These are phyloP conservation scores for Laterallus jamaicensis DNA, from an alignment of 2,113 vertebrate genomes.

Conservation along the genomic window DNA sequence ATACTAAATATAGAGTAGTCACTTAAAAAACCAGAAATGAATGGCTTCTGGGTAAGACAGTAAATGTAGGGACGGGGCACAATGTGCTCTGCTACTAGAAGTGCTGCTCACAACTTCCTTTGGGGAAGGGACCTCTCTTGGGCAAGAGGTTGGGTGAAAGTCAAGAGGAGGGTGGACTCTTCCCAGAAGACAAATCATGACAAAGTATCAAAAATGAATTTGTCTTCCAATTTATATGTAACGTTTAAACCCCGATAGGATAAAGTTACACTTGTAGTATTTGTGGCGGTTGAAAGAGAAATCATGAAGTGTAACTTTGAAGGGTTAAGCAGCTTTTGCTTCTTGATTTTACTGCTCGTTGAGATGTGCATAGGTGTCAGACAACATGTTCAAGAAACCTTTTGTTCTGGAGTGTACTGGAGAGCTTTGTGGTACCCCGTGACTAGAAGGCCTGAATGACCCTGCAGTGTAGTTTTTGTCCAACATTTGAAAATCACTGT, in stretches of 20 bases:
- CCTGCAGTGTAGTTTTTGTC: not conserved
- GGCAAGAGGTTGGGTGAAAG: not conserved
- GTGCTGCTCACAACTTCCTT: not conserved
- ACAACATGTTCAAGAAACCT: not conserved
- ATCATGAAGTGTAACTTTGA: not conserved
- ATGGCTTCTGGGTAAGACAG: not conserved
- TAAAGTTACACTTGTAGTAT: not conserved
- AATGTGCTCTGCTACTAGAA: not conserved
- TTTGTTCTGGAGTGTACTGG: not conserved
- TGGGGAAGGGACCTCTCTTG: not conserved
- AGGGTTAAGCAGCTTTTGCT: not conserved
- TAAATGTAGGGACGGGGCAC: not conserved
- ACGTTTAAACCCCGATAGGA: not conserved
- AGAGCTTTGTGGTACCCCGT: not conserved
- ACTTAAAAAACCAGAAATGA: not conserved
- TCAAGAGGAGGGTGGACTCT: not conserved
- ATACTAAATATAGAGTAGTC: not conserved
- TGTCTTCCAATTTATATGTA: fast-evolving
- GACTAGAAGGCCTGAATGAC: not conserved
- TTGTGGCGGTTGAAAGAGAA: not conserved
- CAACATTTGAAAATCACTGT: not conserved
- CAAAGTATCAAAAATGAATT: not conserved
- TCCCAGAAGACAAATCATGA: not conserved
- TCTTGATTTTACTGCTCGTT: not conserved
- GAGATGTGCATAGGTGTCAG: not conserved